Percentiles rank a stretch among this genome's conserved stretches.
Evolutionary conservation across 2,113 vertebrate genomes (phyloP).

Genomic region (Gymnobelideus leadbeateri): DNA sequence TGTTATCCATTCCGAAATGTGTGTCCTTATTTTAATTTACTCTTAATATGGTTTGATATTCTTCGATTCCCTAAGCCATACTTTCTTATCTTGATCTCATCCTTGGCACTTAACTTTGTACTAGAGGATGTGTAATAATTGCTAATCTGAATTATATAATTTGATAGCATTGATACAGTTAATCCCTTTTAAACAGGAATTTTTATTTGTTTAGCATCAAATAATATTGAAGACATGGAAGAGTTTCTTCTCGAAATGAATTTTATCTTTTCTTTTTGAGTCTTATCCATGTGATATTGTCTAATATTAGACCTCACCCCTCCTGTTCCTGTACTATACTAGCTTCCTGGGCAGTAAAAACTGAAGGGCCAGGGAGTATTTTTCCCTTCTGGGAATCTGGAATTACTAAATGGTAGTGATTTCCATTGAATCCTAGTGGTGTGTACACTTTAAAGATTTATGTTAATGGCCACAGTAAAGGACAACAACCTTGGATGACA

Average conservation of each 20-base stretch:
- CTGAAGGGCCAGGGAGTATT: background rate
- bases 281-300: background rate
- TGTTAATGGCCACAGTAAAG: background rate
- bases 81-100: no score
- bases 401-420: background rate
- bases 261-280: background rate
- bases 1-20: no score
- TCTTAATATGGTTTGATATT: no score
- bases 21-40: no score
- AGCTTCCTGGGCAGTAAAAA: background rate
- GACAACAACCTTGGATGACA: background rate
- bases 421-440: background rate
- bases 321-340: background rate
- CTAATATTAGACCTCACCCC: no score
- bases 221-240: background rate
- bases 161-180: background rate
- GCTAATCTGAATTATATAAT: background rate
- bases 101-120: no score
- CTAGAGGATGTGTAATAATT: background rate
- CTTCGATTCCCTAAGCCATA: no score
- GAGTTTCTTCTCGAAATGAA: background rate
- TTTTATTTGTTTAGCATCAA: constrained; percentile 19
- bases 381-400: constrained; percentile 1
- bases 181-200: background rate
- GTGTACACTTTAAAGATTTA: background rate